Evolutionary conservation across 2,888 invertebrate genomes (phyloP), one percentile per base, ranked within the genome.

Genomic region (Aleiodes leptofemur): DNA sequence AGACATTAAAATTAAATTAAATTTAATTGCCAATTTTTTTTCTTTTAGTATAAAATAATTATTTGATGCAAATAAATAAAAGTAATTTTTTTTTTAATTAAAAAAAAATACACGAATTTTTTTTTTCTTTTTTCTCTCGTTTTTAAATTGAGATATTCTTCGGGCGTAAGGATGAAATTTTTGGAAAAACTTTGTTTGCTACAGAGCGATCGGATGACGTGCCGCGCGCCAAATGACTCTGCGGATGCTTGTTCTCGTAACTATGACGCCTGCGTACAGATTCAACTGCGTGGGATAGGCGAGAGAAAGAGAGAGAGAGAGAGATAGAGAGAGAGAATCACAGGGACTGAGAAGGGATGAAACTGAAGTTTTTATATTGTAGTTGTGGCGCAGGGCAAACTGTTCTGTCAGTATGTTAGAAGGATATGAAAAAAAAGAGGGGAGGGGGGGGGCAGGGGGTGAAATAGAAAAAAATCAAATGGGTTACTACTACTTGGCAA

Each of bases 181-280:
- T 43, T 16, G 14, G 23, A 23, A 23, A 48, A 64, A 43, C 16
- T 64, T 64, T 68, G 48, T 43, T 23, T 29, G 31, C 51, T 14
- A 68, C 68, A 51, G 48, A 64, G 64, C 48, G 64, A 64, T 43
- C 48, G 64, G 71, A 74, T 78, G 77, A 71, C 51, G 71, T 79
- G 76, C 77, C 77, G 80, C 80, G 81, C 80, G 80, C 64, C 64
- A 80, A 81, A 79, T 81, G 81, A 80, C 77, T 79, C 80, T 79
- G 80, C 78, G 79, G 81, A 77, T 76, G 72, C 74, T 79, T 78
- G 80, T 81, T 81, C 78, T 78, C 72, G 73, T 76, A 71, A 71
- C 70, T 23, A 23, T 31, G 76, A 77, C 77, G 79, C 81, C 69
- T 81, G 81, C 81, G 81, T 79, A 61, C 70, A 71, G 51, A 61